Evolutionary conservation across 2,888 invertebrate genomes (phyloP).

Genomic region (Caenorhabditis doughertyi): DNA sequence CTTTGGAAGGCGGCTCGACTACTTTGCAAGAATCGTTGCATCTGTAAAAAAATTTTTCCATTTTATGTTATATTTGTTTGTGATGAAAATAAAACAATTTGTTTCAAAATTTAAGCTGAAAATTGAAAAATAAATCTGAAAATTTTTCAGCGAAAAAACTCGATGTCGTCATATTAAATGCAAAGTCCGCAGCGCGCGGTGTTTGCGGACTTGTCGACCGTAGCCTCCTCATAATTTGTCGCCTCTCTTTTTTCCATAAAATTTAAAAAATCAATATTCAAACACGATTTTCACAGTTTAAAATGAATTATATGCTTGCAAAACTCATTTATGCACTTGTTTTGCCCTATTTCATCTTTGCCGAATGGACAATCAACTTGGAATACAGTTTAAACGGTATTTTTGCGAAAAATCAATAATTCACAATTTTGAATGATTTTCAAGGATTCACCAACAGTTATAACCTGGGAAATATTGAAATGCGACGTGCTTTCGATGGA

Average conservation of each 20-base stretch:
- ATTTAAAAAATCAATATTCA: conserved; percentile 26
- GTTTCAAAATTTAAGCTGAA: background rate
- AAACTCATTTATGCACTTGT: background rate
- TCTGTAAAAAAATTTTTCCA: conserved; percentile 11
- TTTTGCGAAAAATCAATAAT: conserved; percentile 38
- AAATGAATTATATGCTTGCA: conserved; percentile 20
- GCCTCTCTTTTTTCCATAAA: conserved; percentile 15
- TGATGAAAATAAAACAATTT: too few species aligned
- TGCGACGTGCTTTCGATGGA: conserved; percentile 70
- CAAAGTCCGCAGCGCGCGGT: conserved; percentile 8
- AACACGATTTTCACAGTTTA: conserved; percentile 10
- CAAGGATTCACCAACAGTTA: conserved; percentile 61
- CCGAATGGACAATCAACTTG: conserved; percentile 64
- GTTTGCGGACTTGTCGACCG: conserved; percentile 46
- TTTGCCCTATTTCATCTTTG: background rate
- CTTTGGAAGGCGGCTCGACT: conserved; percentile 13
- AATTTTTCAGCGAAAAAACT: too few species aligned
- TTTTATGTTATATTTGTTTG: too few species aligned
- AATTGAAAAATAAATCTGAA: conserved; percentile 7
- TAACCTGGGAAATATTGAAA: conserved; percentile 70
- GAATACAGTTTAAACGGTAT: conserved; percentile 69
- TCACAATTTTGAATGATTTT: background rate
- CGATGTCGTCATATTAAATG: conserved; percentile 45
- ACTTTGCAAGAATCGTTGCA: conserved; percentile 32
- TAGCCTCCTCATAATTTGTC: conserved; percentile 25